phyloP scores from a whole-genome alignment of 2,113 vertebrate species.

The Uria aalge region DNA sequence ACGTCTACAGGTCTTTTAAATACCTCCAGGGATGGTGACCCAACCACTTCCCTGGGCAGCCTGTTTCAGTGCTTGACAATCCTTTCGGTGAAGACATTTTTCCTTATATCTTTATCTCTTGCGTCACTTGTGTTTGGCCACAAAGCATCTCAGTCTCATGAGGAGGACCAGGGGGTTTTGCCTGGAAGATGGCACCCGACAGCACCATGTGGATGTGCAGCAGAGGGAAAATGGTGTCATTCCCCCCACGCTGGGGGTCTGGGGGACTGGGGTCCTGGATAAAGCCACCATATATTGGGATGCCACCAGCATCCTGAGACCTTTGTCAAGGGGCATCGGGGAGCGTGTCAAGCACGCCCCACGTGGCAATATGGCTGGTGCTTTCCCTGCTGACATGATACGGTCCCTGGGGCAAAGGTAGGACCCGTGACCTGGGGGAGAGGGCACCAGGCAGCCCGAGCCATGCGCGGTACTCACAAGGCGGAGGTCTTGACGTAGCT shows the following conservation, averaged over 20 bases:
- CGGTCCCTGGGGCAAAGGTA: accelerated
- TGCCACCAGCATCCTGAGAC: background rate
- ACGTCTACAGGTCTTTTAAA: background rate
- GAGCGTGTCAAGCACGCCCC: background rate
- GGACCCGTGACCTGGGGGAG: background rate
- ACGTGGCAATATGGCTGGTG: background rate
- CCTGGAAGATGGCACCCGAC: background rate
- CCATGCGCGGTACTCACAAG: conserved; percentile 62
- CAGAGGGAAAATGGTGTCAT: accelerated
- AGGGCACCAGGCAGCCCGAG: accelerated
- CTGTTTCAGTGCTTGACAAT: background rate
- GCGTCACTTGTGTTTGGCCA: background rate
- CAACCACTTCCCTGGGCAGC: background rate
- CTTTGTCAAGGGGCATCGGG: background rate
- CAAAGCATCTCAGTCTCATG: background rate
- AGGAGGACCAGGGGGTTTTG: background rate
- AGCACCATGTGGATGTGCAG: background rate
- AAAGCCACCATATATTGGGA: background rate
- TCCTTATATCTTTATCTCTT: background rate
- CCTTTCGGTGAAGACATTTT: background rate
- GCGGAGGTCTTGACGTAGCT: conserved; percentile 84
- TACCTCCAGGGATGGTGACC: background rate
- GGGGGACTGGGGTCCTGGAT: background rate
- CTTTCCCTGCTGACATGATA: background rate
- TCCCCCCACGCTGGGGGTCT: background rate